Percentiles rank a stretch among this genome's conserved stretches.
phyloP scores from a whole-genome alignment of 2,113 vertebrate genomes.

The Mustela lutreola region DNA sequence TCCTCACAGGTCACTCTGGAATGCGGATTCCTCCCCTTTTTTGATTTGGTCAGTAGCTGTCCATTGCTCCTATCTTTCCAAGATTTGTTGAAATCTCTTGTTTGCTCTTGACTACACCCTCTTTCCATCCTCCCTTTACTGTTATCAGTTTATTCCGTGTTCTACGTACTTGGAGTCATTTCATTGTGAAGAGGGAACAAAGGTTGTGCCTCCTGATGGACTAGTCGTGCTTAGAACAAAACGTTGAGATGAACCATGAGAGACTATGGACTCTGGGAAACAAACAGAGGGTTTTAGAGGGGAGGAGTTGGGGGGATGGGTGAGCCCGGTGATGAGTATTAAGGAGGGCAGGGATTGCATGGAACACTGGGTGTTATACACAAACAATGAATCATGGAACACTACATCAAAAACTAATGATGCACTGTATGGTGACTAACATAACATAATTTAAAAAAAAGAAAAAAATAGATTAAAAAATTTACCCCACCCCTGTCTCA shows the following conservation, averaged over 20 bases:
- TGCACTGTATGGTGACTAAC: too few species aligned
- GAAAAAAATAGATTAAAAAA: background rate
- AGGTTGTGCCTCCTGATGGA: background rate
- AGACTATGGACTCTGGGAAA: too few species aligned
- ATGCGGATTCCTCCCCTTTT: background rate
- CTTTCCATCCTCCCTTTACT: background rate
- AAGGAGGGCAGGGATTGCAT: too few species aligned
- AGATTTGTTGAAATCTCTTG: constrained; percentile 66
- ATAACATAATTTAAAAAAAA: too few species aligned
- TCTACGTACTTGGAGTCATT: constrained; percentile 39
- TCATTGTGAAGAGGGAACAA: background rate
- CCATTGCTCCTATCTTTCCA: background rate
- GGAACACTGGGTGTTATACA: too few species aligned
- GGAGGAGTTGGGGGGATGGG: too few species aligned
- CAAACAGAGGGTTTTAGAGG: too few species aligned
- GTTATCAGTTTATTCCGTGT: constrained; percentile 14
- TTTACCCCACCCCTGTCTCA: background rate
- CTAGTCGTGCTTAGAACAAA: background rate
- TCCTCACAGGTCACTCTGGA: background rate
- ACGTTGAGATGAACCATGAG: background rate
- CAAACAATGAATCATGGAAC: too few species aligned
- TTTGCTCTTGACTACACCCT: background rate
- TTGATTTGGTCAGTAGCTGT: background rate
- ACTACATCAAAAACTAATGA: too few species aligned
- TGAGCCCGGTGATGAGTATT: too few species aligned